Evolutionary conservation across 2,888 invertebrate species (phyloP).

Genomic region (Papilio gigon): DNA sequence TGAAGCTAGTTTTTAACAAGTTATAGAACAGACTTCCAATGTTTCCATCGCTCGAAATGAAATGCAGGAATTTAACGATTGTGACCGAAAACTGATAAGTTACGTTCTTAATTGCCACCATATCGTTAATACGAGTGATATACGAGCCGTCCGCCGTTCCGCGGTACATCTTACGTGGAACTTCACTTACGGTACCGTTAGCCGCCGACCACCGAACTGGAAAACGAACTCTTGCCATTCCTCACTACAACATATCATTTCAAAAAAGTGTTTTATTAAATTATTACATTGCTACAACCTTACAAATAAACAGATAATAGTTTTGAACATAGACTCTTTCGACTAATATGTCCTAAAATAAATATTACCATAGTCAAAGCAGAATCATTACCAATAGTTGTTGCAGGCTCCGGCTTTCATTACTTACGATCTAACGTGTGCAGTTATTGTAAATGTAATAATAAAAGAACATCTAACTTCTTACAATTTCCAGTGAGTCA

Average conservation of each 20-base stretch:
- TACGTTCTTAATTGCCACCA: slow-evolving; percentile 39
- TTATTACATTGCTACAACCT: neutral
- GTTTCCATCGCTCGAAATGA: slow-evolving; percentile 27
- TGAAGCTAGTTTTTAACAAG: neutral
- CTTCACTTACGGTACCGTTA: slow-evolving; percentile 35
- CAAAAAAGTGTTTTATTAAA: neutral
- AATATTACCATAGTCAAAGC: neutral
- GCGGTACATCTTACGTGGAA: slow-evolving; percentile 37
- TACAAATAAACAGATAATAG: neutral
- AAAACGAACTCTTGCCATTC: slow-evolving; percentile 20
- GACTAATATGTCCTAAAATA: no score
- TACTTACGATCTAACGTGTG: no score
- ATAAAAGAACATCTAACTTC: neutral
- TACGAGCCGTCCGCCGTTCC: slow-evolving; percentile 25
- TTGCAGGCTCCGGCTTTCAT: no score
- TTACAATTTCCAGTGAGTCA: slow-evolving; percentile 6
- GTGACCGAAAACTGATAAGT: slow-evolving; percentile 39
- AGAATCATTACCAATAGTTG: neutral
- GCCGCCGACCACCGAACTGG: slow-evolving; percentile 13
- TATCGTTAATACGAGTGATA: slow-evolving; percentile 40
- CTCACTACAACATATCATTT: neutral
- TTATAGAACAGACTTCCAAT: slow-evolving; percentile 18
- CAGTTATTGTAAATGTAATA: neutral
- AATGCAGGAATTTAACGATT: slow-evolving; percentile 36
- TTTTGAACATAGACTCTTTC: no score